Evolutionary conservation across 1,140 invertebrate species (phyloP), one percentile per base, ranked within the genome.

Genomic region (Neelides sp.): DNA sequence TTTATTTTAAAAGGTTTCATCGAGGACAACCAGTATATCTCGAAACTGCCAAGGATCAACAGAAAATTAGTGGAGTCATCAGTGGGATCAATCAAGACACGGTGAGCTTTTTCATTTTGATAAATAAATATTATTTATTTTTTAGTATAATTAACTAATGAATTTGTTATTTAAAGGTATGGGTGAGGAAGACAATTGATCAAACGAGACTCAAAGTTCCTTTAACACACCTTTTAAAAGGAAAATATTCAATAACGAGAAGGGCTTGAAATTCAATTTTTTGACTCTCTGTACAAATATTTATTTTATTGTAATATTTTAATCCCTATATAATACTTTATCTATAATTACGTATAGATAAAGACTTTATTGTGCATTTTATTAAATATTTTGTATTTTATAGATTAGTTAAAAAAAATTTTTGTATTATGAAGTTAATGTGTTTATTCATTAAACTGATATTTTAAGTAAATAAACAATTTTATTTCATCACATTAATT

Each of bases 11-110:
- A 50, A 80, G 79, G 78, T 95, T 83, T 69, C 88, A 93, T 66
- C 75, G 90, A 51, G 91, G 91, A 2, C 89, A 94, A 69, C 80
- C 85, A 53, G 80, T 95, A 23, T 90, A 83, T 69, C 81, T 94
- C 4, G 90, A 91, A 68, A 13, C 7, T 8, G 86, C 85, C 24
- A 82, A 84, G 59, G 87, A 92, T 62, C 70, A 80, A 54, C 72
- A 78, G 1, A 79, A 83, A 62, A 86, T 88, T 64, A 77, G 82
- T 50, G 89, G 82, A 2, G 80, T 85, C 58, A 91, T 96, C 63
- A 83, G 83, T 32, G 82, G 84, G 22, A 89, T 95, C 59, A 83
- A 84, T 50, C 82, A 80, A 40, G 86, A 92, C 71, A 82, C 82
- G 68, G 87, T 92, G 69, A 73, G 78, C 75, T 52, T 4, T 1